phyloP scores from a whole-genome alignment of 2,113 vertebrate genomes.

The Platichthys flesus region DNA sequence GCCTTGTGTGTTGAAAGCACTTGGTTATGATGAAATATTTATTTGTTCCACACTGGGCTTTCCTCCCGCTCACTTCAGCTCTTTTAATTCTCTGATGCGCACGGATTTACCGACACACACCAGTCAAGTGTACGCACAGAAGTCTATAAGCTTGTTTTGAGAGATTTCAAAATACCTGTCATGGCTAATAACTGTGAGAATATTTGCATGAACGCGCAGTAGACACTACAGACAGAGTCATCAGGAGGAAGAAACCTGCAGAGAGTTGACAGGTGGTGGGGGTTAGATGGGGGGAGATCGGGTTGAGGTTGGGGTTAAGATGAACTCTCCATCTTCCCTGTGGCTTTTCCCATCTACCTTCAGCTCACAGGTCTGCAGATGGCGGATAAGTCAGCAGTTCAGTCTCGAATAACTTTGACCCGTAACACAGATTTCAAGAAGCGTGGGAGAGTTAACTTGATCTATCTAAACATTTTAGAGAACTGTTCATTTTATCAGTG shows the following conservation, averaged over 20 bases:
- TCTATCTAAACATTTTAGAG: too few species aligned
- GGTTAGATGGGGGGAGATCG: neutral
- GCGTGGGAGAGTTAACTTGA: neutral
- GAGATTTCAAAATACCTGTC: slow-evolving; percentile 8
- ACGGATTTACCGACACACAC: neutral
- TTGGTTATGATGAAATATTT: slow-evolving; percentile 44
- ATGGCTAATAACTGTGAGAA: neutral
- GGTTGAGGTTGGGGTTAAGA: neutral
- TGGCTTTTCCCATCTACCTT: neutral
- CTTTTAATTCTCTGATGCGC: slow-evolving; percentile 20
- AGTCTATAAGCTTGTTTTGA: neutral
- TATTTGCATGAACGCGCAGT: neutral
- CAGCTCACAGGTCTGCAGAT: slow-evolving; percentile 9
- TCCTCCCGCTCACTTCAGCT: slow-evolving; percentile 2
- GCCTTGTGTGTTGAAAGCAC: neutral
- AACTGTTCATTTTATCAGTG: too few species aligned
- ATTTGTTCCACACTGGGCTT: slow-evolving; percentile 21
- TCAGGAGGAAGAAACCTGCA: slow-evolving; percentile 8
- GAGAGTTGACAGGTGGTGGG: neutral
- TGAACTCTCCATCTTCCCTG: neutral
- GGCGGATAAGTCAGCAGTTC: neutral
- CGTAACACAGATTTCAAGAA: neutral
- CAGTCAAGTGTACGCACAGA: neutral
- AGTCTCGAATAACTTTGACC: neutral
- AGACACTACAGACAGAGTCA: neutral